phyloP scores from a whole-genome alignment of 2,888 invertebrate genomes.

The Kryphioiulus occultus region DNA sequence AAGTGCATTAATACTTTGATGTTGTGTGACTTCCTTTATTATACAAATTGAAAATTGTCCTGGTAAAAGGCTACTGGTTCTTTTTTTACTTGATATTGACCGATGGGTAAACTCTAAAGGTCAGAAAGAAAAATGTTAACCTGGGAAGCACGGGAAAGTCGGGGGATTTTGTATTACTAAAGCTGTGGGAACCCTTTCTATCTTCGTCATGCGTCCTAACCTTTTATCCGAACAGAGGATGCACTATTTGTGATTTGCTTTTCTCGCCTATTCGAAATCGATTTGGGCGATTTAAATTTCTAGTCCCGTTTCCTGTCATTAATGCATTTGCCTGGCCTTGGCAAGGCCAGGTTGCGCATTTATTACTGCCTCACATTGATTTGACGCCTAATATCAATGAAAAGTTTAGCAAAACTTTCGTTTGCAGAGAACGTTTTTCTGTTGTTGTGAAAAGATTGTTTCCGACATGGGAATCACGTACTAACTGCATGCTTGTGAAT shows the following conservation, averaged over 20 bases:
- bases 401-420: neutral
- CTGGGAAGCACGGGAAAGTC: too few relatives aligned
- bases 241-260: neutral
- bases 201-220: too few relatives aligned
- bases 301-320: neutral
- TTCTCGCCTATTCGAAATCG: neutral
- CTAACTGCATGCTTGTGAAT: neutral
- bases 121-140: too few relatives aligned
- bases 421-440: neutral
- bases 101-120: too few relatives aligned
- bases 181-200: too few relatives aligned
- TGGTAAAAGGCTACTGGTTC: too few relatives aligned
- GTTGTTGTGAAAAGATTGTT: neutral
- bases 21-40: too few relatives aligned
- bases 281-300: neutral
- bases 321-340: neutral
- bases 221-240: neutral
- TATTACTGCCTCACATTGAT: neutral
- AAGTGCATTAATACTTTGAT: too few relatives aligned
- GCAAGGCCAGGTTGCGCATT: neutral
- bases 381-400: neutral
- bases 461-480: slow-evolving; percentile 1
- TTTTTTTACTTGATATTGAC: too few relatives aligned
- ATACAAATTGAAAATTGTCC: too few relatives aligned
- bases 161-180: too few relatives aligned